Conservation (phyloP, 2,888 invertebrate species). For the Mesorhabditis spiculigera region DNA sequence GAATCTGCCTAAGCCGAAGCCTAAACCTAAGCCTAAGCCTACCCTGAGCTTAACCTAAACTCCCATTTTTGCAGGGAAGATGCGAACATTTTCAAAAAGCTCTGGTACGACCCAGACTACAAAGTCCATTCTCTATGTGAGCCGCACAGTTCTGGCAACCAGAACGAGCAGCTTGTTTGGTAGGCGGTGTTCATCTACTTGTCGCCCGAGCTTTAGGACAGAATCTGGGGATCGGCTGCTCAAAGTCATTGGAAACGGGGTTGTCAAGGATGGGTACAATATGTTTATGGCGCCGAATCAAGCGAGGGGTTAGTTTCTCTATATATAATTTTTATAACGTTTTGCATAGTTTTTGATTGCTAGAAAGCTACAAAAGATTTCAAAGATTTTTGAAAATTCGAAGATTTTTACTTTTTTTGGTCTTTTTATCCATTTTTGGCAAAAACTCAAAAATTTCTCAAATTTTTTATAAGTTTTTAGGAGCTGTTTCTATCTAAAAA, state of each 20-base stretch:
- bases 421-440: no score
- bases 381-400: no score
- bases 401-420: no score
- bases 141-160: conserved; percentile 43
- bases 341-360: no score
- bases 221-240: conserved; percentile 54
- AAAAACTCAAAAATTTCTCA: no score
- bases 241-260: conserved; percentile 49
- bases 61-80: conserved; percentile 21
- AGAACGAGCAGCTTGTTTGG: conserved; percentile 40
- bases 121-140: conserved; percentile 48
- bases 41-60: background rate
- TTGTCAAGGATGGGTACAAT: conserved; percentile 52
- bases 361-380: no score
- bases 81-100: conserved; percentile 29
- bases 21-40: background rate
- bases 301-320: conserved; percentile 23
- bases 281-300: conserved; percentile 57
- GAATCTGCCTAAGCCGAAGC: background rate
- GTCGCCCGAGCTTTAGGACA: conserved; percentile 28
- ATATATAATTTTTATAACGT: background rate
- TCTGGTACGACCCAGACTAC: conserved; percentile 37
- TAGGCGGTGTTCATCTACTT: conserved; percentile 13
- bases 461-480: no score
- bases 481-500: no score